These are phyloP conservation scores for Dromius quadrimaculatus DNA, from an alignment of 2,888 invertebrate species.

Conservation along the genomic window DNA sequence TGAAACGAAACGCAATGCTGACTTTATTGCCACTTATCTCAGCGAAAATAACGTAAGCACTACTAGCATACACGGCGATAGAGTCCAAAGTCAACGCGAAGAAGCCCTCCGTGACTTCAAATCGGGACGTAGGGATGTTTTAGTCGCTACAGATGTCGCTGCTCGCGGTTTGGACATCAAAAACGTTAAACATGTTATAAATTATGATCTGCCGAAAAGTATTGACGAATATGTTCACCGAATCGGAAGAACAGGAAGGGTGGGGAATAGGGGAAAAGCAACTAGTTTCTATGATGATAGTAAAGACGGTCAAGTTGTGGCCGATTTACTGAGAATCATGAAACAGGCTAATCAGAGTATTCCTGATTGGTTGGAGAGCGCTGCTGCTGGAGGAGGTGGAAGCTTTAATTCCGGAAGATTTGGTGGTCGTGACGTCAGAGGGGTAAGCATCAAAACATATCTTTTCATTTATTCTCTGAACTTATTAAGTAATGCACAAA, in stretches of 20 bases:
- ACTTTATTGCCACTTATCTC: slow-evolving; percentile 87
- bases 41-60: slow-evolving; percentile 80
- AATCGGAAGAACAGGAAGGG: slow-evolving; percentile 94
- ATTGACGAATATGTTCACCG: slow-evolving; percentile 96
- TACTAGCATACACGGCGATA: slow-evolving; percentile 82
- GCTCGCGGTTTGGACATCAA: slow-evolving; percentile 93
- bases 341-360: slow-evolving; percentile 83
- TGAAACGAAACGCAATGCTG: slow-evolving; percentile 89
- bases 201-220: slow-evolving; percentile 89
- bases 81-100: slow-evolving; percentile 80
- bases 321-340: slow-evolving; percentile 79
- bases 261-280: slow-evolving; percentile 89
- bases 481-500: no score
- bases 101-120: slow-evolving; percentile 84
- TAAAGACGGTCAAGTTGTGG: slow-evolving; percentile 73
- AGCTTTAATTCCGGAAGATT: slow-evolving; percentile 67
- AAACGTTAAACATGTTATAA: slow-evolving; percentile 89
- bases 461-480: no score
- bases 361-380: slow-evolving; percentile 79
- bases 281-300: slow-evolving; percentile 83
- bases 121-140: slow-evolving; percentile 78
- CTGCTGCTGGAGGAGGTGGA: slow-evolving; percentile 65
- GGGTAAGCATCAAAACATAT: slow-evolving; percentile 72
- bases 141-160: slow-evolving; percentile 96
- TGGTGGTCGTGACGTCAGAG: slow-evolving; percentile 78